Evolutionary conservation across 2,113 vertebrate species (phyloP).

Genomic region (Cephalopterus ornatus): DNA sequence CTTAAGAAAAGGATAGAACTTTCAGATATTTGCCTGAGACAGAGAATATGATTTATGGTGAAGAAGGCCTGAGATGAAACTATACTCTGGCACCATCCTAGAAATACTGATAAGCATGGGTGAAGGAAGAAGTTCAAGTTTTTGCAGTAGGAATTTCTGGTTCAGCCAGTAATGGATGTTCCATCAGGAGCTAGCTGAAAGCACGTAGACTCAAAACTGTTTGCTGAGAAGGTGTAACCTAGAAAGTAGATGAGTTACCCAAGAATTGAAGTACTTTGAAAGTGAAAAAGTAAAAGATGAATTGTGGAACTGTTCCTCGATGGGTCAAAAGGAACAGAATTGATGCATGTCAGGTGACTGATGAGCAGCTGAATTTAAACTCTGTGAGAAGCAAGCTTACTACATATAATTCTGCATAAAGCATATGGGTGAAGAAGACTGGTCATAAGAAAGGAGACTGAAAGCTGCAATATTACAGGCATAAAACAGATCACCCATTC

Average conservation of each 20-base stretch:
- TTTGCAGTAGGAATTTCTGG: not conserved
- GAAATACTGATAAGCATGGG: fast-evolving
- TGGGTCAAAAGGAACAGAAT: not conserved
- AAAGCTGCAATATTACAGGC: not conserved
- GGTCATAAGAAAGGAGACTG: not conserved
- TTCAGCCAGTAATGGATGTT: not conserved
- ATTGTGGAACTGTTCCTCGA: not conserved
- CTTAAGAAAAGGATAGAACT: not conserved
- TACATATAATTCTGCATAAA: not conserved
- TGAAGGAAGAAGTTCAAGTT: not conserved
- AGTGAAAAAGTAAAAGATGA: not conserved
- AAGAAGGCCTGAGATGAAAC: not conserved
- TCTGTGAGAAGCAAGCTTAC: not conserved
- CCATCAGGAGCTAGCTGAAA: not conserved
- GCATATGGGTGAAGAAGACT: fast-evolving
- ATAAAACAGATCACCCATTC: fast-evolving
- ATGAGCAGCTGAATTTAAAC: not conserved
- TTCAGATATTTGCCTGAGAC: not conserved
- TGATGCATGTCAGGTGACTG: not conserved
- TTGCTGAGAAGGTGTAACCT: not conserved
- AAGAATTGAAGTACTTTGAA: not conserved
- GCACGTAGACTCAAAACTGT: not conserved
- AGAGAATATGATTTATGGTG: not conserved
- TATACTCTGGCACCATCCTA: not conserved
- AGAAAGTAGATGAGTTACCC: not conserved